phyloP scores from a whole-genome alignment of 2,113 vertebrate genomes.

The Laticauda colubrina region DNA sequence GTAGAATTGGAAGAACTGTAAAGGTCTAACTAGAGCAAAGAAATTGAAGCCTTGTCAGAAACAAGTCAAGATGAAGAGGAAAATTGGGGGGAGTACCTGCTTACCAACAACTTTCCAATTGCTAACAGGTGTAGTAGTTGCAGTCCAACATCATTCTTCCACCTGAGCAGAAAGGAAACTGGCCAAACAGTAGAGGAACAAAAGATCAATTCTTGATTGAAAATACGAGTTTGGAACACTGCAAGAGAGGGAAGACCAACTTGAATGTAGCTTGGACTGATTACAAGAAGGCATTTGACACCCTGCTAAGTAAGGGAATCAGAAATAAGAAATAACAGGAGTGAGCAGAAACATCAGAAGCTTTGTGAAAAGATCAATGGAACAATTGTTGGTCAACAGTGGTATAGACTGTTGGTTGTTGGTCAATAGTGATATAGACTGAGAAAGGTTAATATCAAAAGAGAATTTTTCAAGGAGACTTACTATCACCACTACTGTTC shows the following conservation, averaged over 20 bases:
- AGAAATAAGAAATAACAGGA: background rate
- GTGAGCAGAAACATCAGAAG: background rate
- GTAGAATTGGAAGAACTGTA: background rate
- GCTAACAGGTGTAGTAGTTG: background rate
- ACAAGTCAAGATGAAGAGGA: background rate
- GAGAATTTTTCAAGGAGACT: background rate
- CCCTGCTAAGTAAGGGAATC: background rate
- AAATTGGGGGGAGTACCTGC: background rate
- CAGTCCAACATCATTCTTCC: background rate
- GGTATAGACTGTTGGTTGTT: background rate
- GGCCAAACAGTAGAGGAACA: background rate
- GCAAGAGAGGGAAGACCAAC: background rate
- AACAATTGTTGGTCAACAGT: background rate
- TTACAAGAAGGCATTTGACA: background rate
- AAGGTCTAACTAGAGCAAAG: no score
- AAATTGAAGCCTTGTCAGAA: background rate
- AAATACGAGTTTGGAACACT: background rate
- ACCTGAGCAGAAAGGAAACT: background rate
- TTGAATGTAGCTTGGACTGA: background rate
- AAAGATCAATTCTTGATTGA: background rate
- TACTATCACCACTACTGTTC: background rate
- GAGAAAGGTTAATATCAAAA: background rate
- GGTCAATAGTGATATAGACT: background rate
- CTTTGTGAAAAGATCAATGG: background rate
- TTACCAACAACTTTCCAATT: background rate